Evolutionary conservation across 2,113 vertebrate genomes (phyloP).

Genomic region (crab-eating macaque (Macaca fascicularis)): DNA sequence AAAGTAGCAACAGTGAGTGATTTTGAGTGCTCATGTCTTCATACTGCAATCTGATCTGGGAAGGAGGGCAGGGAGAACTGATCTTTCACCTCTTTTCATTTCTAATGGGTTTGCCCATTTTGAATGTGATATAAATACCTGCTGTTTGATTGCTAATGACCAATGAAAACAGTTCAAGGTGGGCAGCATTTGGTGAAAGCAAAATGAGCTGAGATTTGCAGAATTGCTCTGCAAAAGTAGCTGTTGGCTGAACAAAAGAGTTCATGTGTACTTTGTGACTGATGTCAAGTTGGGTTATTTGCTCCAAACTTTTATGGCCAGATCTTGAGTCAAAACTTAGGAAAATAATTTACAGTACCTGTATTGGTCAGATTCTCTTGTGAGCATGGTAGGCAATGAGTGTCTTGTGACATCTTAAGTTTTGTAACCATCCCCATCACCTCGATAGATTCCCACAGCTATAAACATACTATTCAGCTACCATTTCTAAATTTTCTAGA

Average conservation of each 20-base stretch:
- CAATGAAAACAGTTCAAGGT: neutral
- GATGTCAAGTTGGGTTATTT: neutral
- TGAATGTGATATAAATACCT: neutral
- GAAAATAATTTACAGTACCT: neutral
- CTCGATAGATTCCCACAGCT: neutral
- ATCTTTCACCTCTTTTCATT: neutral
- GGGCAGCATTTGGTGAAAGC: neutral
- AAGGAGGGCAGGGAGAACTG: accelerated
- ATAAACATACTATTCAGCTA: neutral
- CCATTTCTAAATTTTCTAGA: neutral
- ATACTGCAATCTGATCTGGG: neutral
- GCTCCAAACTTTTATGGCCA: neutral
- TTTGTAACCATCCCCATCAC: neutral
- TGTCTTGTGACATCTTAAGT: neutral
- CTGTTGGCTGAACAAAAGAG: neutral
- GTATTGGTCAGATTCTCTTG: neutral
- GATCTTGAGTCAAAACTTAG: neutral
- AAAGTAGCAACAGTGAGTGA: neutral
- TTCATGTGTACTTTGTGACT: neutral
- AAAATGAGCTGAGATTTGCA: neutral
- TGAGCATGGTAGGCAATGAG: neutral
- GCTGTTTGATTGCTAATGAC: neutral
- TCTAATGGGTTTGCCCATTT: neutral
- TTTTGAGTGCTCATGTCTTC: neutral
- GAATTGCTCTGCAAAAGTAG: neutral